Evolutionary conservation across 2,113 vertebrate genomes (phyloP), one percentile per base, ranked within the genome.

Genomic region (Oenanthe oenanthe): DNA sequence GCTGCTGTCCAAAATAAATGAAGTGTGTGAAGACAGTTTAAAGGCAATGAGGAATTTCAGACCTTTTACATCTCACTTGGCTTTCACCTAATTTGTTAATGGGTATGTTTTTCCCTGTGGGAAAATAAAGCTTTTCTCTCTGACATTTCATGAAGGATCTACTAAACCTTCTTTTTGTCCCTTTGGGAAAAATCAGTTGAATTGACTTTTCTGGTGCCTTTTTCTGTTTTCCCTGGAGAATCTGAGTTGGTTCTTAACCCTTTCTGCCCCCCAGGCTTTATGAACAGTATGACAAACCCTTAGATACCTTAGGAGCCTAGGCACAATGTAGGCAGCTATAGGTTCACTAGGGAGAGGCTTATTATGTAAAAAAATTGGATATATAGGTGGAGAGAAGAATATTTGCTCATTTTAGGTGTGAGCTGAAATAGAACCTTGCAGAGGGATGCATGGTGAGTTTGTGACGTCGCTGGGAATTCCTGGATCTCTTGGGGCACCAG

Each of bases 51-150:
- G 67, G 81, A 86, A 68, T 73, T 76, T 62, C 79, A 81, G 72
- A 77, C 83, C 65, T 92, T 74, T 92, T 34, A 72, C 66, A 54
- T 76, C 78, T 91, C 85, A 47, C 67, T 84, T 1, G 0, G 10
- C 66, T 89, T 92, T 91, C 87, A 82, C 91, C 86, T 92, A 6
- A 61, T 96, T 87, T 92, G 92, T 94, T 95, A 93, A 93, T 54
- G 66, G 73, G 7, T 38, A 19, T 77, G 65, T 70, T 84, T 90
- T 67, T 61, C 89, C 79, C 77, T 73, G n/a, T 63, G 67, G 70
- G 77, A 72, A 79, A 81, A 66, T 88, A 84, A 68, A 1, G 2
- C n/a, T 91, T 94, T 92, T 91, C 45, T 74, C 79, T 29, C 34
- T 91, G 83, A 67, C 4, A 3, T 91, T 91, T 91, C 68, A 48